phyloP scores from a whole-genome alignment of 2,113 vertebrate species.

The Anhinga anhinga region DNA sequence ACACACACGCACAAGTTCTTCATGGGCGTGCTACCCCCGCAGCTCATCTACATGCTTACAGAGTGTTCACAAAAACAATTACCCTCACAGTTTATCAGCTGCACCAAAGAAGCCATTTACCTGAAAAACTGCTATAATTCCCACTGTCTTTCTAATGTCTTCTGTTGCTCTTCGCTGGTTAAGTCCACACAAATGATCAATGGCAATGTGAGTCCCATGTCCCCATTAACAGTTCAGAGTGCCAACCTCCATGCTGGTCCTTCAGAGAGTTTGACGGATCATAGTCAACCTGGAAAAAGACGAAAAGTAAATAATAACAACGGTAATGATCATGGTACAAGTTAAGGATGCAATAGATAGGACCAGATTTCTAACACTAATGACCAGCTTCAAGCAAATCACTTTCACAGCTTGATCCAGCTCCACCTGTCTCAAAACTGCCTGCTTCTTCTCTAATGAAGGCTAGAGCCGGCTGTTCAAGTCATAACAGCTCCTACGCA shows the following conservation, averaged over 20 bases:
- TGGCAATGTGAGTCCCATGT: constrained; percentile 80
- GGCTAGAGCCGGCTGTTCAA: constrained; percentile 82
- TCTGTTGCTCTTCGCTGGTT: constrained; percentile 62
- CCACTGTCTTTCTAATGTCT: constrained; percentile 43
- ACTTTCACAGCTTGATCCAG: constrained; percentile 74
- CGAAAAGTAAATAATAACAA: constrained; percentile 10
- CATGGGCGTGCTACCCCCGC: neutral
- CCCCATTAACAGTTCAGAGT: constrained; percentile 73
- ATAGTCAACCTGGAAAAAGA: constrained; percentile 78
- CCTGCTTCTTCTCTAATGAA: constrained; percentile 82
- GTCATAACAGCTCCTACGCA: constrained; percentile 83
- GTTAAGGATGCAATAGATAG: constrained; percentile 40
- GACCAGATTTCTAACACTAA: constrained; percentile 69
- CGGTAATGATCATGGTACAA: neutral
- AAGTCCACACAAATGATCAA: constrained; percentile 77
- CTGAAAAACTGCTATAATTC: constrained; percentile 68
- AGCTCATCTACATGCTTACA: neutral
- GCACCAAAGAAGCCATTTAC: constrained; percentile 56
- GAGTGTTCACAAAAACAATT: neutral
- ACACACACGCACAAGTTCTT: neutral
- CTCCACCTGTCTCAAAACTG: constrained; percentile 82
- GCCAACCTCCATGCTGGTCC: constrained; percentile 67
- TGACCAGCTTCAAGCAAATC: constrained; percentile 77
- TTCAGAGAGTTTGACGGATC: constrained; percentile 62
- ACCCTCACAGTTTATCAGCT: neutral